These are phyloP conservation scores for Teinopalpus imperialis DNA, from an alignment of 2,888 invertebrate species.

Conservation along the genomic window DNA sequence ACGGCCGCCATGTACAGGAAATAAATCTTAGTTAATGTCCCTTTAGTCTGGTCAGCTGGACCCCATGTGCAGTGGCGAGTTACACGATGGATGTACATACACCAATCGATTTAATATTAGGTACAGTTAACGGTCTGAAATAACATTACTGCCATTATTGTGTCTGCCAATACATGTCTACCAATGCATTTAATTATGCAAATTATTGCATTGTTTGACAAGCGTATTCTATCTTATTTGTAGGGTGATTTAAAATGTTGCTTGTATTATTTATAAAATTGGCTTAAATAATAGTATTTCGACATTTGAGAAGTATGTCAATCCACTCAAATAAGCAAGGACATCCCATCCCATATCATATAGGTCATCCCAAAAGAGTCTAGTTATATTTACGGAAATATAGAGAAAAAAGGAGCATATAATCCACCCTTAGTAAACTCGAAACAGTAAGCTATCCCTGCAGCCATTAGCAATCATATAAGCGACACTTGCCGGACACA, in stretches of 20 bases:
- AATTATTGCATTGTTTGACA: slow-evolving; percentile 3
- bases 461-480: too few relatives aligned
- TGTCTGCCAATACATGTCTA: slow-evolving; percentile 16
- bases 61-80: slow-evolving; percentile 52
- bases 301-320: too few relatives aligned
- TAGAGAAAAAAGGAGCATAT: too few relatives aligned
- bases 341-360: too few relatives aligned
- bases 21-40: slow-evolving; percentile 81
- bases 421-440: too few relatives aligned
- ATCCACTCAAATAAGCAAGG: too few relatives aligned
- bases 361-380: too few relatives aligned
- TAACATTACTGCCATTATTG: slow-evolving; percentile 27
- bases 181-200: slow-evolving; percentile 19
- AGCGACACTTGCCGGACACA: too few relatives aligned
- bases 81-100: slow-evolving; percentile 42
- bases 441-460: too few relatives aligned
- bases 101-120: slow-evolving; percentile 49
- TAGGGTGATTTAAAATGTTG: neutral
- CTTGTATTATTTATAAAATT: neutral
- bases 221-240: neutral
- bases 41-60: slow-evolving; percentile 63
- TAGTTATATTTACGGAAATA: too few relatives aligned
- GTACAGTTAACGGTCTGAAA: slow-evolving; percentile 29
- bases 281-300: too few relatives aligned
- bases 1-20: slow-evolving; percentile 50